Evolutionary conservation across 2,113 vertebrate genomes (phyloP).

Genomic region (Tenrec ecaudatus): DNA sequence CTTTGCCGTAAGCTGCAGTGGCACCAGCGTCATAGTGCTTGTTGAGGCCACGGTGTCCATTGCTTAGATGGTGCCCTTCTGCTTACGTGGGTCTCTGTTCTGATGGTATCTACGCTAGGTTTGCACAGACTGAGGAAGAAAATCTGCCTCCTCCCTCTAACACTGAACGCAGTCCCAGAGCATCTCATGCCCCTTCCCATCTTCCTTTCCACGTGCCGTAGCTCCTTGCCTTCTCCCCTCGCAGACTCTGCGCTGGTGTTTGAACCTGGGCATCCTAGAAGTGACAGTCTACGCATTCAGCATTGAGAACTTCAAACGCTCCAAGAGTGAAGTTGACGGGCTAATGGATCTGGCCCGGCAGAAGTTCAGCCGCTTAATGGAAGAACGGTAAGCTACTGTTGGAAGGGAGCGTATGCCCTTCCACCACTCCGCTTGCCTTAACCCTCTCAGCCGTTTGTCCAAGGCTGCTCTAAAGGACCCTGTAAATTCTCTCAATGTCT

Average conservation of each 20-base stretch:
- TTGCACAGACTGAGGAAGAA: not conserved
- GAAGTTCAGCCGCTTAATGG: conserved; percentile 94
- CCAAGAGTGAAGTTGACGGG: conserved; percentile 96
- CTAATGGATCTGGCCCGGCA: conserved; percentile 96
- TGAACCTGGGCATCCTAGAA: conserved; percentile 95
- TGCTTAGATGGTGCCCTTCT: conserved; percentile 28
- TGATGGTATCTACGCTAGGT: not conserved
- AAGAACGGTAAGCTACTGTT: conserved; percentile 92
- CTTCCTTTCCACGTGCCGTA: conserved; percentile 22
- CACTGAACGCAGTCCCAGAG: not conserved
- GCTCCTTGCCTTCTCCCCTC: conserved; percentile 21
- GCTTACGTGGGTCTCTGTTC: conserved; percentile 33
- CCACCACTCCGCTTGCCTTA: not conserved
- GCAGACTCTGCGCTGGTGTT: conserved; percentile 96
- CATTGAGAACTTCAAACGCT: conserved; percentile 99
- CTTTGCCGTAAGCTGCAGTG: not conserved
- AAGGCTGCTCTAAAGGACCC: conserved; percentile 24
- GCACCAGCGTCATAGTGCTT: not conserved
- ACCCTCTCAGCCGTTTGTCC: not conserved
- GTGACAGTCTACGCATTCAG: conserved; percentile 99
- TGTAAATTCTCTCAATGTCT: conserved; percentile 18
- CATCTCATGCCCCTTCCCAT: not conserved
- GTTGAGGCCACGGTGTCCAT: conserved; percentile 12
- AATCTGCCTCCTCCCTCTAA: not conserved
- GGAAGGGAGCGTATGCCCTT: not conserved